Percentiles rank a stretch among this genome's conserved stretches.
These are phyloP conservation scores for Nomada fabriciana DNA, from an alignment of 2,888 invertebrate species.

Conservation along the genomic window DNA sequence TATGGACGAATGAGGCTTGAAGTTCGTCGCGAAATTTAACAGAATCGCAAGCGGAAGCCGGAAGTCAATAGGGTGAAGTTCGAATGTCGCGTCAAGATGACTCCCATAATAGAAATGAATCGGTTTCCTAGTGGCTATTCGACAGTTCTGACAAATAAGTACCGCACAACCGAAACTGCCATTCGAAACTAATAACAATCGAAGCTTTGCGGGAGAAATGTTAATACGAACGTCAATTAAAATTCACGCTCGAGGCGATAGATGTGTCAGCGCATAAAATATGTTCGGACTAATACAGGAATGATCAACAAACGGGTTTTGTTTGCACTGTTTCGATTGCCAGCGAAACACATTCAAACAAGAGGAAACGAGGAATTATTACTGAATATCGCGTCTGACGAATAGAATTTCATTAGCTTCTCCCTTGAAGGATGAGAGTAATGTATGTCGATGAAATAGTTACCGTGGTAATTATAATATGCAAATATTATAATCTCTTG, in stretches of 20 bases:
- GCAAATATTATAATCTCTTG: too few relatives aligned
- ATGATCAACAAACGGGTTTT: not conserved
- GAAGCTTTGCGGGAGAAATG: not conserved
- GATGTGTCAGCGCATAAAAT: not conserved
- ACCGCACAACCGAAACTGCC: not conserved
- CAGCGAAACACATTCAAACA: not conserved
- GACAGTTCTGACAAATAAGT: not conserved
- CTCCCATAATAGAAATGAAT: not conserved
- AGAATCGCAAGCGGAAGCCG: not conserved
- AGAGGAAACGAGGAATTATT: not conserved
- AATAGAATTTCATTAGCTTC: not conserved
- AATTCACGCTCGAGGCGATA: constrained; percentile 9
- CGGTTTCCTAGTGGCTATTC: not conserved
- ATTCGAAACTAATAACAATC: constrained; percentile 29
- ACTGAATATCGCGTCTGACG: too few relatives aligned
- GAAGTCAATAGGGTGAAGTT: not conserved
- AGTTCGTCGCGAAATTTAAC: constrained; percentile 6
- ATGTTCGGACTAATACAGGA: not conserved
- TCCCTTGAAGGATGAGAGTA: not conserved
- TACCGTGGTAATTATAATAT: too few relatives aligned
- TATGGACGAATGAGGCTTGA: not conserved
- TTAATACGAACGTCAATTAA: constrained; percentile 23
- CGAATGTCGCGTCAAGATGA: constrained; percentile 4
- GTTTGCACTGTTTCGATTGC: not conserved
- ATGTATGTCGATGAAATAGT: not conserved